Conservation (phyloP, 2,888 invertebrate species). For the Hypolimnas misippus region DNA sequence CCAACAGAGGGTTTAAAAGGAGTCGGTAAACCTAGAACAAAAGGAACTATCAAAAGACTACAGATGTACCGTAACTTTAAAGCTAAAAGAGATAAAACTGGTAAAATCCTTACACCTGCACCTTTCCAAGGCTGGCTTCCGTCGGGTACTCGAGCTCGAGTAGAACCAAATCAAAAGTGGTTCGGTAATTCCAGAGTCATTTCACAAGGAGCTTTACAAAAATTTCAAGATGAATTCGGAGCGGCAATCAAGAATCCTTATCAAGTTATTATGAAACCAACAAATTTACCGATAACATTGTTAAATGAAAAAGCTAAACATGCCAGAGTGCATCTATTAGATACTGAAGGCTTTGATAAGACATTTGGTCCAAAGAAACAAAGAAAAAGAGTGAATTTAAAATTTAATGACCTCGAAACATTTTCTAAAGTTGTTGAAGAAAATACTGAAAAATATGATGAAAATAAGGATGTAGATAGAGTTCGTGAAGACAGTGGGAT, state of each 20-base stretch:
- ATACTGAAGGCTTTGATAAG: conserved; percentile 96
- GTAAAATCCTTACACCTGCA: conserved; percentile 96
- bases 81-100: conserved; percentile 93
- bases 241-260: conserved; percentile 98
- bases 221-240: conserved; percentile 97
- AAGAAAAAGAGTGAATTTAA: conserved; percentile 94
- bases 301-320: conserved; percentile 96
- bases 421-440: conserved; percentile 89
- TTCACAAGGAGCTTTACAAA: conserved; percentile 94
- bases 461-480: conserved; percentile 92
- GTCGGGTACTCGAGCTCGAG: conserved; percentile 95
- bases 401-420: conserved; percentile 90
- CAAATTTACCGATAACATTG: conserved; percentile 96
- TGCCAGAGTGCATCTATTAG: conserved; percentile 95
- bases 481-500: conserved; percentile 92
- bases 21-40: conserved; percentile 93
- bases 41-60: conserved; percentile 96
- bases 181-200: conserved; percentile 99
- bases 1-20: conserved; percentile 91
- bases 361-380: conserved; percentile 98
- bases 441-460: conserved; percentile 90
- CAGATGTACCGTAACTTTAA: conserved; percentile 99
- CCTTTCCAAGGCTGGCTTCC: conserved; percentile 96
- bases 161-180: conserved; percentile 99
- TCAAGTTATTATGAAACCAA: conserved; percentile 98